Base-by-base conservation (phyloP, 2,113 vertebrate genomes). In the Rhegmatorhina hoffmannsi region DNA sequence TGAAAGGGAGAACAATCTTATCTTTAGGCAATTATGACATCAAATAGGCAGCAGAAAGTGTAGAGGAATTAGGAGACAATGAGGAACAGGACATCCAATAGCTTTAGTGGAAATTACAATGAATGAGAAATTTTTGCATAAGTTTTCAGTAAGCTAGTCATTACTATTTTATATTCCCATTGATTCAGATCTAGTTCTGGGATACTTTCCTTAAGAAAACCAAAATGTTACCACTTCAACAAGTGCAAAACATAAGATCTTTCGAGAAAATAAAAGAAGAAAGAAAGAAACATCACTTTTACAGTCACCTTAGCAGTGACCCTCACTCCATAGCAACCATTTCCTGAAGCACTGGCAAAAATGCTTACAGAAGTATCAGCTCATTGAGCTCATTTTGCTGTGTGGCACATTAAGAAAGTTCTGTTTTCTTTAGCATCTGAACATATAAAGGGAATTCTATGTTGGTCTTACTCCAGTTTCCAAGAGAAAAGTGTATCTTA, bases 321-420 rank as follows among this genome's bases (percentile, higher is more conserved):
- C 40, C 84, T 91, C 4, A 5, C 38, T 84, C 81, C 81, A 91
- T 82, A 93, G 88, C 75, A 97, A 91, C 60, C 18, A 26, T 66
- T 78, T 84, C 43, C 56, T 69, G 44, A 67, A 56, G 47, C 18
- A 58, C 21, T 5, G 6, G 19, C 67, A 70, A 70, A 94, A 93
- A 73, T 20, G 8, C 13, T 80, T 66, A 25, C 28, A 73, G 58
- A 79, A 75, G 23, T 44, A 19, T n/a, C 67, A 89, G 52, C 13
- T 88, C 76, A 50, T 68, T 92, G 55, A 93, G 10, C 13, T 84
- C 11, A 11, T 86, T 74, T 46, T 87, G 56, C 38, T 84, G 12
- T 40, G 58, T 70, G 49, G n/a, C 40, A 74, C 19, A 24, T 67
- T 75, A 72, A 4, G 60, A n/a, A 50, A 6, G 17, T 77, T 77